phyloP scores from a whole-genome alignment of 2,113 vertebrate species.

The Etheostoma spectabile region DNA sequence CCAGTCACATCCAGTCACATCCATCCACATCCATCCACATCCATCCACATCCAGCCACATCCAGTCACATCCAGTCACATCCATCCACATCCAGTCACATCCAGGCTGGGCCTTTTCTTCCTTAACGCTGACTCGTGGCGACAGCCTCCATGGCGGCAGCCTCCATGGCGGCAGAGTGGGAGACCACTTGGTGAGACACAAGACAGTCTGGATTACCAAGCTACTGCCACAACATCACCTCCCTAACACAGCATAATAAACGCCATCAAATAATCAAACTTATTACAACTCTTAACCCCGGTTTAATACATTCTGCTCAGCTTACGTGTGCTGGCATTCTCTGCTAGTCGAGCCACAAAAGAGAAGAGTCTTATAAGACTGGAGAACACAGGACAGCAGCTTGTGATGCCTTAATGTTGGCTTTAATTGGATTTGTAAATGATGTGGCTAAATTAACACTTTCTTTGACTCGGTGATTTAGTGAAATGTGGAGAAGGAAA shows the following conservation, averaged over 20 bases:
- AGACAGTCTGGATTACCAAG: slow-evolving; percentile 58
- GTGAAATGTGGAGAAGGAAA: slow-evolving; percentile 58
- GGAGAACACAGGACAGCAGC: slow-evolving; percentile 72
- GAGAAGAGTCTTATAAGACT: slow-evolving; percentile 67
- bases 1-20: too few species aligned
- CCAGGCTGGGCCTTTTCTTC: slow-evolving; percentile 13
- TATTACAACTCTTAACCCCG: slow-evolving; percentile 79
- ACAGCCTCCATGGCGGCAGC: not conserved
- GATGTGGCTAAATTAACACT: slow-evolving; percentile 69
- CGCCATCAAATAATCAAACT: slow-evolving; percentile 77
- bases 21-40: too few species aligned
- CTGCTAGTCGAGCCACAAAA: slow-evolving; percentile 55
- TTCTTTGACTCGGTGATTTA: slow-evolving; percentile 57
- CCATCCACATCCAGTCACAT: too few species aligned
- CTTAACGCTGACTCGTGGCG: not conserved
- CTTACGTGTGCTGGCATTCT: slow-evolving; percentile 58
- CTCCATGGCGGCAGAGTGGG: not conserved
- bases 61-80: too few species aligned
- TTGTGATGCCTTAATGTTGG: slow-evolving; percentile 72
- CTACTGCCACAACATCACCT: slow-evolving; percentile 59
- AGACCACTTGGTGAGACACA: slow-evolving; percentile 31
- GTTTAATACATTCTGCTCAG: slow-evolving; percentile 68
- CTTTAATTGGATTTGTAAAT: slow-evolving; percentile 82
- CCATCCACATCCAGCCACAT: too few species aligned
- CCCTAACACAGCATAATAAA: slow-evolving; percentile 79